Percentiles rank a stretch among this genome's conserved stretches.
Conservation (phyloP, 2,888 invertebrate species). For the Zootermopsis nevadensis region DNA sequence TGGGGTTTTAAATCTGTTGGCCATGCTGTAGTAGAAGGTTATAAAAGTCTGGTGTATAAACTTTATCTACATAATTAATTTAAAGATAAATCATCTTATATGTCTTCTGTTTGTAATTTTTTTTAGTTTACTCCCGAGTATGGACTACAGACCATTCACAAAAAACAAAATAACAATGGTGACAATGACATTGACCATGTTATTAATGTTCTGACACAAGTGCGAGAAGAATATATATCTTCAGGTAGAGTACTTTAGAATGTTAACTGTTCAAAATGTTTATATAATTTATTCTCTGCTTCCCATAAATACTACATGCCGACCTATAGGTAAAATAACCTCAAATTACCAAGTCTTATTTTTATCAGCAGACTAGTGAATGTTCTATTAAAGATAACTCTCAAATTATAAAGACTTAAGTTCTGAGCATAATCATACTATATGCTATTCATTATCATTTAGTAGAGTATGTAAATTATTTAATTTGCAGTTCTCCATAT, state of each 20-base stretch:
- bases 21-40: no score
- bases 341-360: not conserved
- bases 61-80: not conserved
- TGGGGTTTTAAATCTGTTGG: no score
- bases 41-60: no score
- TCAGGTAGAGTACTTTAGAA: conserved; percentile 8
- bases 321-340: not conserved
- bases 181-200: conserved; percentile 14
- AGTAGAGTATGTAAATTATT: not conserved
- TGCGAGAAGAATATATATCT: conserved; percentile 31
- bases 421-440: no score
- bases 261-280: not conserved
- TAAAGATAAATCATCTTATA: not conserved
- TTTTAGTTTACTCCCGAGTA: not conserved
- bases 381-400: not conserved
- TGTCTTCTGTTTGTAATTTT: not conserved
- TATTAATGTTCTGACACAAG: not conserved
- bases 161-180: not conserved
- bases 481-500: not conserved
- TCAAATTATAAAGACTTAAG: no score
- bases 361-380: not conserved
- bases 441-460: no score
- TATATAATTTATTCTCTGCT: not conserved
- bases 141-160: not conserved
- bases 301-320: not conserved